phyloP scores from a whole-genome alignment of 2,888 invertebrate species.

The Spisula subtruncata region DNA sequence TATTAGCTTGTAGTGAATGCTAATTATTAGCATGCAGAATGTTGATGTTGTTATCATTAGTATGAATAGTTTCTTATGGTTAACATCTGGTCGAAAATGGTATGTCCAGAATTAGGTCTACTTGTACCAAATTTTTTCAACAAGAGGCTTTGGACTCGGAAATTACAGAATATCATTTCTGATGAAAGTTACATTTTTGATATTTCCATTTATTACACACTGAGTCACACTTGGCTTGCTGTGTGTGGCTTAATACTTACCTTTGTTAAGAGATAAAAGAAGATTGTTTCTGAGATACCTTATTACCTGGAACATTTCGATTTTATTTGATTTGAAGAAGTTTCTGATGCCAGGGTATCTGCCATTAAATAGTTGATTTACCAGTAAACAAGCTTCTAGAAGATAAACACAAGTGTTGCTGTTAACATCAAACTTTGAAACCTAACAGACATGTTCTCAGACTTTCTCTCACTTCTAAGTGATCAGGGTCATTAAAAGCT shows the following conservation, averaged over 20 bases:
- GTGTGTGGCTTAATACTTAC: background rate
- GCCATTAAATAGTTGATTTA: background rate
- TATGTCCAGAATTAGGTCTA: too few species aligned
- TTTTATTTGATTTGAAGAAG: constrained; percentile 12
- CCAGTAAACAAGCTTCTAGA: background rate
- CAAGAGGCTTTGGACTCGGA: too few species aligned
- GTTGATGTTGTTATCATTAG: too few species aligned
- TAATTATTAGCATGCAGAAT: too few species aligned
- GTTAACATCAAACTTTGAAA: constrained; percentile 3
- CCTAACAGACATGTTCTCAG: background rate
- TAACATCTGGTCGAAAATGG: too few species aligned
- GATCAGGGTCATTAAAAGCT: constrained; percentile 17
- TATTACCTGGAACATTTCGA: background rate
- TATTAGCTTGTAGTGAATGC: too few species aligned
- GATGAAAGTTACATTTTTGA: too few species aligned
- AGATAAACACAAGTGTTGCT: background rate
- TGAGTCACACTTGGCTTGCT: background rate
- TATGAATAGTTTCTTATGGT: too few species aligned
- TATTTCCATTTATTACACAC: too few species aligned
- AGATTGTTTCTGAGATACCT: background rate
- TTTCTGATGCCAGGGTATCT: background rate
- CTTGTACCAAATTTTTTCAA: too few species aligned
- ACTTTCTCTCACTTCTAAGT: background rate
- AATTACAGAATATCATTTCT: too few species aligned
- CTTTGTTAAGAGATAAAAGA: background rate